Percentiles rank a stretch among this genome's conserved stretches.
phyloP scores from a whole-genome alignment of 2,888 invertebrate species.

The Plebejus anna region DNA sequence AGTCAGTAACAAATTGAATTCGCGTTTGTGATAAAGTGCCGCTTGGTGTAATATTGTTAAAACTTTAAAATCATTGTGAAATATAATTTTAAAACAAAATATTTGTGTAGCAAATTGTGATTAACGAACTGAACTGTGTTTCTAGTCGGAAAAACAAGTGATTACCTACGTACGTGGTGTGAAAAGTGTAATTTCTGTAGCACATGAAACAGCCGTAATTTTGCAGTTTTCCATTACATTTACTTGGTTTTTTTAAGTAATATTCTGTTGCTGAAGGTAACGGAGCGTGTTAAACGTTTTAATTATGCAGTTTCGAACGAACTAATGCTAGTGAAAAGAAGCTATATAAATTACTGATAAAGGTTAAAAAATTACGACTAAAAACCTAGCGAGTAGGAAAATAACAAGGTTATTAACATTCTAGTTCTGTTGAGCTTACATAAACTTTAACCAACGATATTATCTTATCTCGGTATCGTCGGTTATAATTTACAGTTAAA shows the following conservation, averaged over 20 bases:
- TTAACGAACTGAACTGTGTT: constrained; percentile 37
- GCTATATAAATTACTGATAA: background rate
- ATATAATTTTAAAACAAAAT: constrained; percentile 36
- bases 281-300: constrained; percentile 50
- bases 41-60: constrained; percentile 47
- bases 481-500: constrained; percentile 10
- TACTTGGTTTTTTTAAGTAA: constrained; percentile 54
- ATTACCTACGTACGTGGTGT: constrained; percentile 29
- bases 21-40: constrained; percentile 57
- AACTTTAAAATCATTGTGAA: constrained; percentile 47
- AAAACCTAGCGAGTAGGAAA: constrained; percentile 2
- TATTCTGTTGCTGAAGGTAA: constrained; percentile 58
- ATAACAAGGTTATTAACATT: constrained; percentile 25
- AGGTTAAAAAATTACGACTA: constrained; percentile 10
- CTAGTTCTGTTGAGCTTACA: background rate
- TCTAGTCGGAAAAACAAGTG: constrained; percentile 29
- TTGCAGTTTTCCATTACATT: constrained; percentile 55
- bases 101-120: constrained; percentile 38
- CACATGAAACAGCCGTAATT: constrained; percentile 45
- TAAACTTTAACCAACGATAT: constrained; percentile 17
- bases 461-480: constrained; percentile 20
- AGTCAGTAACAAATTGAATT: constrained; percentile 69
- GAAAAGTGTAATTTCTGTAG: constrained; percentile 34
- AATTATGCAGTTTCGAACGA: constrained; percentile 53
- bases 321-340: constrained; percentile 16